Evolutionary conservation across 2,888 invertebrate species (phyloP).

Genomic region (Pristionchus fissidentatus): DNA sequence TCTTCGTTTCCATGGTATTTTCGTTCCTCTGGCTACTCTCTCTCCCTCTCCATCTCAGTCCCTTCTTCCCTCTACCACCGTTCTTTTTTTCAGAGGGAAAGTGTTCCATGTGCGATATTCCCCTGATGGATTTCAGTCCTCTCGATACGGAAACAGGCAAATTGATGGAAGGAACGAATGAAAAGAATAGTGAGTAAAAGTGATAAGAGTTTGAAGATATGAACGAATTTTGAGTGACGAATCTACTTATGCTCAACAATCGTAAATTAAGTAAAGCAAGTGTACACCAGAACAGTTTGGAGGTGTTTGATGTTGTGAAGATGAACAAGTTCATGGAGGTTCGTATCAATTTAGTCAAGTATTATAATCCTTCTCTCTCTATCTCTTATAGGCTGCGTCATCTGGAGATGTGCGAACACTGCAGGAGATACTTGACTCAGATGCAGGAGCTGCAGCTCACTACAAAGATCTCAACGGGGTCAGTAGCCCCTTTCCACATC

Average conservation of each 20-base stretch:
- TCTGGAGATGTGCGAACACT: background rate
- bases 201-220: no score
- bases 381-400: conserved; percentile 4
- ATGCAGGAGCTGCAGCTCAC: background rate
- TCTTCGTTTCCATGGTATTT: conserved; percentile 40
- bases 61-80: background rate
- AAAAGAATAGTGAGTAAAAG: background rate
- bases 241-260: background rate
- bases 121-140: conserved; percentile 15
- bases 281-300: conserved; percentile 18
- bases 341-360: background rate
- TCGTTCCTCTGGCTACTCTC: background rate
- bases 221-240: no score
- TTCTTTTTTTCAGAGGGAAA: background rate
- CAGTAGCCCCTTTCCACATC: background rate
- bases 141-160: background rate
- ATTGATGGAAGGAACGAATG: background rate
- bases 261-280: conserved; percentile 11
- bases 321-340: conserved; percentile 37
- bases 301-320: conserved; percentile 16
- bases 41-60: background rate
- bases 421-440: background rate
- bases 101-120: background rate
- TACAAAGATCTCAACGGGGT: conserved; percentile 4
- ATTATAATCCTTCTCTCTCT: no score